Percentiles rank a stretch among this genome's conserved stretches.
Evolutionary conservation across 1,140 invertebrate species (phyloP).

Genomic region (Drosophila orena): DNA sequence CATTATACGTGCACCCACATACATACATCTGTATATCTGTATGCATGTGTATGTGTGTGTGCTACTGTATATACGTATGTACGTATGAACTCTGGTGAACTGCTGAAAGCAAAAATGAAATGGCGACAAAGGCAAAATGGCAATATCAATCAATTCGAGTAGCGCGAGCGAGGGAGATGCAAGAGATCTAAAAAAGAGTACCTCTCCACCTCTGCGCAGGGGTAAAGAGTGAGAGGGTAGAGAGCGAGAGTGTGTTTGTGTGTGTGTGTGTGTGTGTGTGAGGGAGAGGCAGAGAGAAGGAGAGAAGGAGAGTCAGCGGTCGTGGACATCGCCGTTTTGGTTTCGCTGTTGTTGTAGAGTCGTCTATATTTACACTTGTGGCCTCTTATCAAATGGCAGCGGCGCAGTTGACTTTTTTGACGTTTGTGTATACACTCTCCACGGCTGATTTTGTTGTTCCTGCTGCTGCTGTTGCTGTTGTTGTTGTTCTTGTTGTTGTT

Average conservation of each 20-base stretch:
- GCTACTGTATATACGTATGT: neutral
- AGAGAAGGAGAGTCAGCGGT: conserved; percentile 60
- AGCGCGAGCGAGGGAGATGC: conserved; percentile 44
- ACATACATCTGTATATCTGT: neutral
- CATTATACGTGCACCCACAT: neutral
- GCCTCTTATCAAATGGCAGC: conserved; percentile 83
- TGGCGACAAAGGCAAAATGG: conserved; percentile 67
- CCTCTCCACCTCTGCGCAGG: conserved; percentile 6
- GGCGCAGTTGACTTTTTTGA: conserved; percentile 83
- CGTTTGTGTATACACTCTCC: conserved; percentile 73
- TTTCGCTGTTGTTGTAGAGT: conserved; percentile 49
- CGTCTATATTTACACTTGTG: conserved; percentile 83
- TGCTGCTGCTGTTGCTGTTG: conserved; percentile 27
- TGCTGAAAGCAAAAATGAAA: conserved; percentile 61
- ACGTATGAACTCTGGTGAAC: conserved; percentile 72
- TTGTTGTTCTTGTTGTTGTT: conserved; percentile 42
- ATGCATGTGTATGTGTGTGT: too few species aligned
- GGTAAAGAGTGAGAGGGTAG: conserved; percentile 1
- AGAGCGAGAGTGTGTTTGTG: neutral
- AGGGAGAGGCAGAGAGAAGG: neutral
- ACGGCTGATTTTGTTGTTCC: conserved; percentile 18
- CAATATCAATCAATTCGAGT: conserved; percentile 76
- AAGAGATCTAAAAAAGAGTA: conserved; percentile 39
- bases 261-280: neutral
- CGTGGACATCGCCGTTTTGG: conserved; percentile 60